Evolutionary conservation across 1,140 invertebrate species (phyloP), one percentile per base, ranked within the genome.

Genomic region (Panagrolaimus sp.): DNA sequence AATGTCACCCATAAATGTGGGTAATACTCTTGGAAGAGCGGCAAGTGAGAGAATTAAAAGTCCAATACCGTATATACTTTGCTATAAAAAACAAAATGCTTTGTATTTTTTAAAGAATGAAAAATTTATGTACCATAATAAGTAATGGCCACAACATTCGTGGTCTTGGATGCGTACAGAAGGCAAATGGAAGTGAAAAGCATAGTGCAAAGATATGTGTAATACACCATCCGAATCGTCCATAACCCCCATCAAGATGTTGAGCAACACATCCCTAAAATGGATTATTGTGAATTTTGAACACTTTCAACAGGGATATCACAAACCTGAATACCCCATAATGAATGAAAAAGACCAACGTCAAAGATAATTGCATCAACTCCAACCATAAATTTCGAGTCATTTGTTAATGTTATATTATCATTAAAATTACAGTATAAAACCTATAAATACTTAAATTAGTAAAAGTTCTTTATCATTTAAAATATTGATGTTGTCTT

Each of bases 291-390:
- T 38, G 7, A 38, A 7, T 7, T 38, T 68, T 38, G 32, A 38
- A 38, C 2, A 38, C 7, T 46, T 21, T 82, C 80, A 26, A 14
- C n/a, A n/a, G n/a, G 28, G 7, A 38, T 4, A 38, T 38, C 7
- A 38, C 32, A 38, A 38, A 38, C 32, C 5, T 47, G 26, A 38
- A 67, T 48, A n/a, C 80, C 79, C 79, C 79, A 81, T 14, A 81
- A 70, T 12, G 75, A 72, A 63, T 82, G 75, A 48, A 81, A 81
- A 12, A 81, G 69, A 12, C 79, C 78, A 43, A 81, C 71, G 52
- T 81, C 79, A 64, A 78, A 80, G 32, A 80, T 80, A 43, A 80
- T 81, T 6, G 80, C 79, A 65, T 81, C 79, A 4, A 82, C 79
- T 6, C 69, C 68, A 14, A 74, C 78, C n/a, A 81, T 32, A 15